These are phyloP conservation scores for Apodemia mormo DNA, from an alignment of 2,888 invertebrate species.

Conservation along the genomic window DNA sequence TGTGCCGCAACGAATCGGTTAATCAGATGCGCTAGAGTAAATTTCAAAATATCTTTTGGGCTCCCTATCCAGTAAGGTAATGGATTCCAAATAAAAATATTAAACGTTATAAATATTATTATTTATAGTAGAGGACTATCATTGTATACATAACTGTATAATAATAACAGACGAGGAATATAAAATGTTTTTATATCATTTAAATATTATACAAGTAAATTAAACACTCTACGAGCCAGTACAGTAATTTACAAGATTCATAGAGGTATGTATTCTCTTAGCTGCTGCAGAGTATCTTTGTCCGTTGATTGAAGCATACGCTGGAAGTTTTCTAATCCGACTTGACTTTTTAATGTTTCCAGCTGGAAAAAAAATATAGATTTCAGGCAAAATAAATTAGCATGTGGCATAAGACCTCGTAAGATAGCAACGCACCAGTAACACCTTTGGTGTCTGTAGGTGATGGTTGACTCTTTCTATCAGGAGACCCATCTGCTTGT, in stretches of 20 bases:
- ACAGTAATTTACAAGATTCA: constrained; percentile 41
- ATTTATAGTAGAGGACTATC: neutral
- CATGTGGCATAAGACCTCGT: no score
- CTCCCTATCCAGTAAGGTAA: neutral
- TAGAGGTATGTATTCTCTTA: constrained; percentile 83
- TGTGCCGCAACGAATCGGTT: no score
- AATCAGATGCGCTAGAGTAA: no score
- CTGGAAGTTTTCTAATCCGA: constrained; percentile 89
- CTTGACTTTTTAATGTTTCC: constrained; percentile 85
- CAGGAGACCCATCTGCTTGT: no score
- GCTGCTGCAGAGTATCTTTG: constrained; percentile 86
- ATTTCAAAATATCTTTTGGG: no score
- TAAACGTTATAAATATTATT: neutral
- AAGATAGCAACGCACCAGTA: no score
- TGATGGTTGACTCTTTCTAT: no score
- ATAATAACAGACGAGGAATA: constrained; percentile 20
- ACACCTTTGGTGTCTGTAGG: no score
- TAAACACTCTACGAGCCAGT: neutral
- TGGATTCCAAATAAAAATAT: neutral
- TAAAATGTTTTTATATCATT: constrained; percentile 14
- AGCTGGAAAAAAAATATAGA: constrained; percentile 74
- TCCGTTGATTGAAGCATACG: constrained; percentile 88
- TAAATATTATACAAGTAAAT: constrained; percentile 2
- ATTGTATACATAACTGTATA: constrained; percentile 14
- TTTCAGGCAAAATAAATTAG: no score